Evolutionary conservation across 2,797 vertebrate species (phyloP), one percentile per base, ranked within the genome.

Genomic region (Rallus crepitans): DNA sequence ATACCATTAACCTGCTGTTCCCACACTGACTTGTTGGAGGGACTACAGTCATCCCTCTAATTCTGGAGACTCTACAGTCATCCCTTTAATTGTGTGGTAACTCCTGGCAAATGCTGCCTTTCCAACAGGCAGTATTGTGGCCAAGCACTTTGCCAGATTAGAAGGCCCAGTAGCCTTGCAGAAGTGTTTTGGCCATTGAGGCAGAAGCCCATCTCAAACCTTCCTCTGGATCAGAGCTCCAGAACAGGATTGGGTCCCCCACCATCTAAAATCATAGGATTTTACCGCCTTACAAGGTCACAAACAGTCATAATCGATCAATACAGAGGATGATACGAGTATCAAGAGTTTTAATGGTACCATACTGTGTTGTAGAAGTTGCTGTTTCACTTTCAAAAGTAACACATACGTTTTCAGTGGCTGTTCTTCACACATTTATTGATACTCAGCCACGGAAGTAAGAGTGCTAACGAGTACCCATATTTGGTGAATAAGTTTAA

Each of bases 1-100:
- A 82, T 92, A 90, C 80, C 86, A 93, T 93, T 97, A 95, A 87
- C 94, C 91, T 80, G 83, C 81, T 69, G 83, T 87, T 95, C 65
- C 86, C 70, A 80, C 86, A 59, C 60, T 57, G 89, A 63, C 86
- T 94, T 73, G 68, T 82, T 7, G 0, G 88, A 56, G 37, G 37
- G 70, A 33, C 55, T 87, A 25, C 55, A 73, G 82, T 81, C 72
- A 48, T 93, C 56, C 30, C 83, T 72, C 7, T 59, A 80, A 93
- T 61, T 53, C 37, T 37, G 37, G 37, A 37, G 88, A 56, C 73
- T 31, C 55, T 87, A 25, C 55, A 73, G 82, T 81, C 72, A 48
- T 93, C 56, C 30, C 83, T 72, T 6, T 59, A 80, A 93, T 61
- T 53, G 52, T 66, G 53, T 72, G 78, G 71, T 78, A 85, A 78